phyloP scores from a whole-genome alignment of 1,140 invertebrate species.

The Mesaphorura yosii region DNA sequence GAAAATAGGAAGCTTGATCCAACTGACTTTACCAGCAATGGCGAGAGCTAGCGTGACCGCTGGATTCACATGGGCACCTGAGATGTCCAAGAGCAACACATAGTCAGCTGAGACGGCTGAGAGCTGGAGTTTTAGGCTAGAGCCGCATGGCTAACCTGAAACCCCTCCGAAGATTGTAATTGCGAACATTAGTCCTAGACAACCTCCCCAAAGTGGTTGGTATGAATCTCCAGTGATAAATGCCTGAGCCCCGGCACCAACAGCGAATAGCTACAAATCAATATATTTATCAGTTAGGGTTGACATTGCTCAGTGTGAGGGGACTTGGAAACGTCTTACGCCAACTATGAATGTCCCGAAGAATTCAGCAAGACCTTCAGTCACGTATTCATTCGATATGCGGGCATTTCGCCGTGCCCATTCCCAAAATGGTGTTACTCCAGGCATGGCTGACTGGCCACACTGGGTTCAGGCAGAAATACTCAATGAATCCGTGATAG shows the following conservation, averaged over 20 bases:
- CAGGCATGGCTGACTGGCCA: too few relatives aligned
- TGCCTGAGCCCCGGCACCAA: not conserved
- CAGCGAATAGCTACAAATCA: not conserved
- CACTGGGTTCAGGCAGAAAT: too few relatives aligned
- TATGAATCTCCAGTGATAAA: not conserved
- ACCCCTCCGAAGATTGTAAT: conserved; percentile 1
- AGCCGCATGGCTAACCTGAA: not conserved
- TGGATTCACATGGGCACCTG: conserved; percentile 12
- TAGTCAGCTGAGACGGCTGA: not conserved
- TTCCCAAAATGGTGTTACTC: not conserved
- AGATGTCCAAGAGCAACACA: not conserved
- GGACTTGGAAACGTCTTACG: conserved; percentile 2
- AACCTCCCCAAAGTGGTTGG: not conserved
- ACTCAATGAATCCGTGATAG: too few relatives aligned
- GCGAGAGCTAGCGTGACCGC: conserved; percentile 10
- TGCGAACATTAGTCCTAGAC: not conserved
- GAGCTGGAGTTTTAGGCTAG: not conserved
- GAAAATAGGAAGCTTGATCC: conserved; percentile 11
- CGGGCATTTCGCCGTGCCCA: not conserved
- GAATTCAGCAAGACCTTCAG: not conserved
- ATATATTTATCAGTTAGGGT: not conserved
- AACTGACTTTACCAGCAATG: conserved; percentile 11
- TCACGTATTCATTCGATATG: not conserved
- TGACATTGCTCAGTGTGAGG: not conserved
- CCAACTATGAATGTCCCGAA: not conserved